Evolutionary conservation across 2,888 invertebrate genomes (phyloP), one percentile per base, ranked within the genome.

Genomic region (Drosophila borborema): DNA sequence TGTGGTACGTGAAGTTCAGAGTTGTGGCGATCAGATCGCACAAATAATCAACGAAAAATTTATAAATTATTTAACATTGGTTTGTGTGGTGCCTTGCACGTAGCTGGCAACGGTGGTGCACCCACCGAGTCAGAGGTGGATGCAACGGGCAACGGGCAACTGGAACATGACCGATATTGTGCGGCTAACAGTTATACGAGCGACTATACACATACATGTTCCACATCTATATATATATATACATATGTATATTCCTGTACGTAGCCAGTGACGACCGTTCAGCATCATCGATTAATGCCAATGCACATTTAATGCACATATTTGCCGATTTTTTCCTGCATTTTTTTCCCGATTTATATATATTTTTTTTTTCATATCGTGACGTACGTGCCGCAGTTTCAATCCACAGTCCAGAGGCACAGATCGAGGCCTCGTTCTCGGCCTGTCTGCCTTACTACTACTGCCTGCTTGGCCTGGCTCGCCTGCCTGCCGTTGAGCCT

Each of bases 371-470:
- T 69, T 74, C 76, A 77, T 82, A 90, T 91, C 91, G 91, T 91
- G 91, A 92, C 91, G 90, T 91, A 91, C 91, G 91, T 91, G 91
- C 85, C 81, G 77, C 86, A 78, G 81, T 82, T 71, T 77, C 55
- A 71, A 66, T 78, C 67, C 65, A 54, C 56, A 72, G 72, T 60
- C 62, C 60, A 49, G 40, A 60, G 60, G 53, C 77, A 53, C 69
- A 63, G 46, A 55, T 55, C 43, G 45, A 66, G 45, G 38, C 73
- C 56, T 54, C 64, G 40, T 58, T 43, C 61, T 48, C 70, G 58
- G 55, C 28, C 48, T 58, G 49, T 34, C 41, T 51, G 53, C 20
- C 46, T 66, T 31, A 28, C 28, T 28, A 28, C 5, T 28, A 6
- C 18, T 18, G 34, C 36, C n/a, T n/a, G n/a, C n/a, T n/a, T n/a